phyloP scores from a whole-genome alignment of 2,888 invertebrate species.

The Thereva unica region DNA sequence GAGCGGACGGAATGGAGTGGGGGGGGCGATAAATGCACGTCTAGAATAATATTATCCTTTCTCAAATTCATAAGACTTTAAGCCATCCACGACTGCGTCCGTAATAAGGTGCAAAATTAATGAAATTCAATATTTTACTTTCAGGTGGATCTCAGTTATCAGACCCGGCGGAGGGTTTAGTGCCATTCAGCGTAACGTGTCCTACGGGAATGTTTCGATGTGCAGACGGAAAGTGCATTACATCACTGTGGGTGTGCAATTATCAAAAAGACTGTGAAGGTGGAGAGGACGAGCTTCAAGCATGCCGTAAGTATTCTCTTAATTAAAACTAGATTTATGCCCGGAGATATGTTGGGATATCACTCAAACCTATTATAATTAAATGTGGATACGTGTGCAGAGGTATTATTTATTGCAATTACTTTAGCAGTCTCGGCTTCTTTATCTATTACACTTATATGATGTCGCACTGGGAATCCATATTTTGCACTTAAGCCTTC shows the following conservation, averaged over 20 bases:
- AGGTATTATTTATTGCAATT: no score
- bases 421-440: no score
- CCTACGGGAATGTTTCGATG: constrained; percentile 80
- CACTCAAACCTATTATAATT: neutral
- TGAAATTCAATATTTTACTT: constrained; percentile 2
- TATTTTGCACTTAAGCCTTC: no score
- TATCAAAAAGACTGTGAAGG: constrained; percentile 93
- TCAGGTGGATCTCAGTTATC: constrained; percentile 29
- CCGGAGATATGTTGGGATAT: neutral
- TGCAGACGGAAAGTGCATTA: constrained; percentile 86
- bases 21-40: no score
- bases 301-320: constrained; percentile 76
- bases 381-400: no score
- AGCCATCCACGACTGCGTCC: no score
- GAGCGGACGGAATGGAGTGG: no score
- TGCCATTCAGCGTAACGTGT: constrained; percentile 61
- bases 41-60: no score
- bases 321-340: neutral
- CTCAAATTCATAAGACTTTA: no score
- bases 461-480: no score
- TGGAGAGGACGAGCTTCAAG: constrained; percentile 88
- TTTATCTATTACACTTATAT: no score
- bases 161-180: constrained; percentile 45
- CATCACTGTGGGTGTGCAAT: constrained; percentile 86
- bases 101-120: no score